Evolutionary conservation across 2,888 invertebrate genomes (phyloP), one percentile per base, ranked within the genome.

Genomic region (Cryptus viduatorius): DNA sequence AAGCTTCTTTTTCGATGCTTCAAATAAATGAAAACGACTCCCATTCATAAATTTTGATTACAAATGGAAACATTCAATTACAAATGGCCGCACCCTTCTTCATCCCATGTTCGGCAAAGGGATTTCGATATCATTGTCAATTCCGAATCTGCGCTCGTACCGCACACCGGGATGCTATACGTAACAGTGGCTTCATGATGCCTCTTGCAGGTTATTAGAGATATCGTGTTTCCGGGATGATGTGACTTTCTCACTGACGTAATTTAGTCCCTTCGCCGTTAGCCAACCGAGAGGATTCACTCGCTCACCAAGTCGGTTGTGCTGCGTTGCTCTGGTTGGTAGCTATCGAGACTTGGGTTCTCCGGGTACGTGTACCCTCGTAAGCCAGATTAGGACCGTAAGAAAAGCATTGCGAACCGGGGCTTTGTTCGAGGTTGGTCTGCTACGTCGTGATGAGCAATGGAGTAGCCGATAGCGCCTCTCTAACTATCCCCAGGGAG

Each of bases 381-480:
- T 89, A 90, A 90, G 90, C 88, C 87, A 90, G 91, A 92, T 92
- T 92, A 92, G 90, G 88, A 87, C 88, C 86, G 88, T 89, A 91
- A 92, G 92, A 92, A 92, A 92, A 90, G 90, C 91, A 89, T 89
- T 77, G 89, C 89, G 73, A 69, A 86, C 82, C 80, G 84, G 85
- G 89, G 92, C 91, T 92, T 92, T 92, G 90, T 90, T 90, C 88
- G 84, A 83, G 87, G 86, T 90, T 84, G 86, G 86, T 86, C 87
- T 84, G 87, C 86, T 89, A 89, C 87, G 86, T 88, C 82, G 88
- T 89, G 91, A 92, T 91, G 92, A 92, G 90, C 91, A 90, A 89
- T 90, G 88, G 89, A 89, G 88, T 91, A 88, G 88, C 90, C 89
- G 91, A 91, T 92, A 91, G 89, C 88, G 87, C 89, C 87, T 90